These are phyloP conservation scores for Drosophila silvestris DNA, from an alignment of 2,888 invertebrate genomes.

Conservation along the genomic window DNA sequence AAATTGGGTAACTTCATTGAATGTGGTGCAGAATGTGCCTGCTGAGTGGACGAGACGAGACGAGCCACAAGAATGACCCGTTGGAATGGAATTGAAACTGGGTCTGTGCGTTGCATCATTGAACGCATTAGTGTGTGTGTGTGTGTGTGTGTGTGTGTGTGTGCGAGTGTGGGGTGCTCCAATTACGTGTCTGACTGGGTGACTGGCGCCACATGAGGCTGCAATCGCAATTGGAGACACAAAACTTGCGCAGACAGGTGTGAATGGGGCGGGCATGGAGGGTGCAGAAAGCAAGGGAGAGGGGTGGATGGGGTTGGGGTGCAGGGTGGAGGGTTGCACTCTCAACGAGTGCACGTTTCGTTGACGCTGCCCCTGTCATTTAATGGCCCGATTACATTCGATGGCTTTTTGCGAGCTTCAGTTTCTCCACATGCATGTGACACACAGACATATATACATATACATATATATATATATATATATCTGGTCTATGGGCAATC, in stretches of 20 bases:
- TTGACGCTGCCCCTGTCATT: conserved; percentile 38
- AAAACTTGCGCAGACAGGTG: conserved; percentile 11
- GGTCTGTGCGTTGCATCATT: background rate
- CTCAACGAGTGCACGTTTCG: conserved; percentile 44
- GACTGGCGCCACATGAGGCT: conserved; percentile 69
- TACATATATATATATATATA: background rate
- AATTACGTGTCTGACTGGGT: conserved; percentile 49
- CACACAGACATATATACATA: background rate
- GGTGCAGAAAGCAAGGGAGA: background rate
- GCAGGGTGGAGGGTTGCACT: background rate
- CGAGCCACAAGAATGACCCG: background rate
- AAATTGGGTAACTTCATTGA: conserved; percentile 3
- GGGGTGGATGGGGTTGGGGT: too few relatives aligned
- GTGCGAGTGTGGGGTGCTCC: conserved; percentile 29
- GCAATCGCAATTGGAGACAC: conserved; percentile 56
- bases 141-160: background rate
- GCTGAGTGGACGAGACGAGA: background rate
- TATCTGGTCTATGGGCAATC: conserved; percentile 37
- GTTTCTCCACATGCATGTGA: conserved; percentile 20
- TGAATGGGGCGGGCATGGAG: background rate
- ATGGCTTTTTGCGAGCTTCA: conserved; percentile 52
- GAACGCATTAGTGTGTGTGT: background rate
- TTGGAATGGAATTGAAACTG: background rate
- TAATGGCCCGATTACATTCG: conserved; percentile 66
- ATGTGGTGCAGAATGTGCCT: background rate